These are phyloP conservation scores for Muraenolepis orangiensis DNA, from an alignment of 2,797 vertebrate genomes.

Conservation along the genomic window DNA sequence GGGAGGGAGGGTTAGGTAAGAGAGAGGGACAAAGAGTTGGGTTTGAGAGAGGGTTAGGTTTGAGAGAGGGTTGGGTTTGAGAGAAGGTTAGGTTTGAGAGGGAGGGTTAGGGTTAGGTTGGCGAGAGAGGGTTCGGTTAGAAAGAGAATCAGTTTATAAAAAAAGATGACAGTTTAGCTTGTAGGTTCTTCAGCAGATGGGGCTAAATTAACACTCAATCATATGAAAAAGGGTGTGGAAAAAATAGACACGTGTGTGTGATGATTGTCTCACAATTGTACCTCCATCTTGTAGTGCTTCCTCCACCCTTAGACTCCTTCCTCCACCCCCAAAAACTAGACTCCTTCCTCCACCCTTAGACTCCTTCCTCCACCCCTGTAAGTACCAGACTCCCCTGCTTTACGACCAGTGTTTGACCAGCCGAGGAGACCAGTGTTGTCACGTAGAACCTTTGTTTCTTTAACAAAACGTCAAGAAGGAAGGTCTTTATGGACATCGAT, in stretches of 20 bases:
- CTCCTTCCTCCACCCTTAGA: background rate
- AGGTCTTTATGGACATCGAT: conserved; percentile 29
- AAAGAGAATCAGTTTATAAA: background rate
- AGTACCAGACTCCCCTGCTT: conserved; percentile 1
- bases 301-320: background rate
- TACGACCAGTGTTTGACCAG: conserved; percentile 42
- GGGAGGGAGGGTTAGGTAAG: conserved; percentile 15
- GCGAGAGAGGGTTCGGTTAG: background rate
- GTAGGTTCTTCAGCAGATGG: background rate
- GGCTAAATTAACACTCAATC: background rate
- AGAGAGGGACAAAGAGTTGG: too few species aligned
- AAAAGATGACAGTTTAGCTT: background rate
- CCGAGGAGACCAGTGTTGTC: conserved; percentile 24
- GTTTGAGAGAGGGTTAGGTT: conserved; percentile 14
- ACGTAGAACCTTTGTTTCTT: background rate
- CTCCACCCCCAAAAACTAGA: conserved; percentile 3
- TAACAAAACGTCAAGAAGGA: conserved; percentile 7
- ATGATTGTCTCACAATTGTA: conserved; percentile 13
- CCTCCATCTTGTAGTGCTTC: conserved; percentile 13
- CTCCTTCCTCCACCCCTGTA: background rate
- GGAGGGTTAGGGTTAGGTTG: too few species aligned
- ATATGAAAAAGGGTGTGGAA: background rate
- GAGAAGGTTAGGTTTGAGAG: background rate
- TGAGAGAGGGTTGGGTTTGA: conserved; percentile 14
- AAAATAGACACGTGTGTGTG: too few species aligned